Percentiles rank a stretch among this genome's conserved stretches.
phyloP scores from a whole-genome alignment of 2,113 vertebrate species.

The Cyanistes caeruleus region DNA sequence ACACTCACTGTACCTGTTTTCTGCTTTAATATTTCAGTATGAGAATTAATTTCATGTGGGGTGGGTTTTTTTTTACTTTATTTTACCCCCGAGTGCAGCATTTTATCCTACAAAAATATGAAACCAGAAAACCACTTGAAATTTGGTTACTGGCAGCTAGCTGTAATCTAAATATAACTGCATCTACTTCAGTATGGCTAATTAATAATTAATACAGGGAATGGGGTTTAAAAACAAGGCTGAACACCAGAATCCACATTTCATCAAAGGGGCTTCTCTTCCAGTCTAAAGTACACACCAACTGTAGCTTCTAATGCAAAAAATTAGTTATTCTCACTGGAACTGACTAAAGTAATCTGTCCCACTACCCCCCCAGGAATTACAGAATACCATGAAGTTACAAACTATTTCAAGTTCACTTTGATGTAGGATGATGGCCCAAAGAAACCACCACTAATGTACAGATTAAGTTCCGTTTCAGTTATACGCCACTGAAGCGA shows the following conservation, averaged over 20 bases:
- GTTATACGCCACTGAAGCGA: not conserved
- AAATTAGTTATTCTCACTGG: not conserved
- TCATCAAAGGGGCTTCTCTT: not conserved
- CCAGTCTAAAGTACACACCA: not conserved
- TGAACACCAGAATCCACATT: not conserved
- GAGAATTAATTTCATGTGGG: not conserved
- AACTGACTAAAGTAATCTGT: not conserved
- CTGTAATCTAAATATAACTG: constrained; percentile 54
- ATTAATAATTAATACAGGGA: constrained; percentile 44
- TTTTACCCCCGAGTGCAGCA: not conserved
- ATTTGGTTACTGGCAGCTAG: constrained; percentile 55
- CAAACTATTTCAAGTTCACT: not conserved
- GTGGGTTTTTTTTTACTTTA: fast-evolving
- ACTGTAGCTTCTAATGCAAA: not conserved
- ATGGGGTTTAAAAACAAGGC: constrained; percentile 15
- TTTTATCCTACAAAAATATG: constrained; percentile 23
- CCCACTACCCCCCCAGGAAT: not conserved
- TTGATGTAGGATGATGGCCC: not conserved
- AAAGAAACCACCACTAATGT: not conserved
- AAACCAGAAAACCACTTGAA: constrained; percentile 14
- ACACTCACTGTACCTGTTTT: not conserved
- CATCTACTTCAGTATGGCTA: not conserved
- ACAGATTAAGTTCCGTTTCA: constrained; percentile 5
- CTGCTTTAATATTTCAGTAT: constrained; percentile 19
- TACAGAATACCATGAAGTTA: not conserved